Evolutionary conservation across 2,113 vertebrate species (phyloP).

Genomic region (Brachypteracias leptosomus): DNA sequence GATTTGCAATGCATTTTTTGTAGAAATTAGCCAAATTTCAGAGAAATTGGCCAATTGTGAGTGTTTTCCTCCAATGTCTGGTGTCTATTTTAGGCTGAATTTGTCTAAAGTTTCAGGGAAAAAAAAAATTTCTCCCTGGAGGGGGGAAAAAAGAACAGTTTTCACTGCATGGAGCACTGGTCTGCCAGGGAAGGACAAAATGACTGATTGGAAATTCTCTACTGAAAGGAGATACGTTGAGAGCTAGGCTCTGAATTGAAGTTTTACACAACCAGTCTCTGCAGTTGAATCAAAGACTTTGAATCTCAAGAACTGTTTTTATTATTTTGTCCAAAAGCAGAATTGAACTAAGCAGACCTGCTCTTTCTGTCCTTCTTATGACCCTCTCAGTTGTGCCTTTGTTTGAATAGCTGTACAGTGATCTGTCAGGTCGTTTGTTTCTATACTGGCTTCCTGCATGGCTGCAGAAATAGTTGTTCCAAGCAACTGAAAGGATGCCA

Average conservation of each 20-base stretch:
- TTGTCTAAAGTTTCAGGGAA: neutral
- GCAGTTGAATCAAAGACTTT: neutral
- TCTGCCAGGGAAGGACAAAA: neutral
- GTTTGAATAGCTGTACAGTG: neutral
- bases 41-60: neutral
- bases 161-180: neutral
- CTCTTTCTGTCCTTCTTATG: neutral
- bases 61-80: neutral
- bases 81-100: neutral
- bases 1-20: neutral
- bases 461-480: neutral
- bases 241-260: neutral
- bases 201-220: neutral
- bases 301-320: neutral
- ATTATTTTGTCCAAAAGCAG: neutral
- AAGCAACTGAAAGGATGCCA: neutral
- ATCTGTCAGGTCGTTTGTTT: constrained; percentile 11
- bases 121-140: neutral
- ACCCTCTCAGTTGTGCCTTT: neutral
- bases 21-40: neutral
- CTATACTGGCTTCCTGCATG: neutral
- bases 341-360: neutral
- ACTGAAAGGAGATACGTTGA: neutral
- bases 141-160: fast-evolving
- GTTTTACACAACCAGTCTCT: neutral